Evolutionary conservation across 2,113 vertebrate genomes (phyloP).

Genomic region (Neolamprologus falcicula): DNA sequence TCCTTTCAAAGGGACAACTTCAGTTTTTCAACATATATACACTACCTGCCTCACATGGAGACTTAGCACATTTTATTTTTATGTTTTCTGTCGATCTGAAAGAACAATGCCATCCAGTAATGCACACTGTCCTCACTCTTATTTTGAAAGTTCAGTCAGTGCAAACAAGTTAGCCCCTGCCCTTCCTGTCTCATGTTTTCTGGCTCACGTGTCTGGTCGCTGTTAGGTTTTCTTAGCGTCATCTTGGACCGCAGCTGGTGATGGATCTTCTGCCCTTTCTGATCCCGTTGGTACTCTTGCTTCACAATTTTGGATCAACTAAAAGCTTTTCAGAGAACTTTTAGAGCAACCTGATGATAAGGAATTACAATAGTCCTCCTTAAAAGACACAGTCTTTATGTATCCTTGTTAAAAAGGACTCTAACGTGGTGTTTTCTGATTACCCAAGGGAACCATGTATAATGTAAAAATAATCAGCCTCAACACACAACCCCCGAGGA

Average conservation of each 20-base stretch:
- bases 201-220: background rate
- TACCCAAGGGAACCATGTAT: background rate
- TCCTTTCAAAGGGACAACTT: background rate
- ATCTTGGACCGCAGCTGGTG: background rate
- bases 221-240: background rate
- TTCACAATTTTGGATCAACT: background rate
- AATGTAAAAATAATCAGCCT: background rate
- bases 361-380: background rate
- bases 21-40: background rate
- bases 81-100: background rate
- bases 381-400: background rate
- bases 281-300: background rate
- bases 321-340: background rate
- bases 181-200: background rate
- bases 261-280: background rate
- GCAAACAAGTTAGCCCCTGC: background rate
- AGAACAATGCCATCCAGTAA: background rate
- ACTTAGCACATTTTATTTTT: background rate
- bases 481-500: background rate
- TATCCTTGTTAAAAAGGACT: background rate
- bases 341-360: background rate
- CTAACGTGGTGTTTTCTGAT: background rate
- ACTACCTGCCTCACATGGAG: background rate
- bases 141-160: background rate
- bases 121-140: background rate